Evolutionary conservation across 2,888 invertebrate species (phyloP).

Genomic region (Eudemis profundana): DNA sequence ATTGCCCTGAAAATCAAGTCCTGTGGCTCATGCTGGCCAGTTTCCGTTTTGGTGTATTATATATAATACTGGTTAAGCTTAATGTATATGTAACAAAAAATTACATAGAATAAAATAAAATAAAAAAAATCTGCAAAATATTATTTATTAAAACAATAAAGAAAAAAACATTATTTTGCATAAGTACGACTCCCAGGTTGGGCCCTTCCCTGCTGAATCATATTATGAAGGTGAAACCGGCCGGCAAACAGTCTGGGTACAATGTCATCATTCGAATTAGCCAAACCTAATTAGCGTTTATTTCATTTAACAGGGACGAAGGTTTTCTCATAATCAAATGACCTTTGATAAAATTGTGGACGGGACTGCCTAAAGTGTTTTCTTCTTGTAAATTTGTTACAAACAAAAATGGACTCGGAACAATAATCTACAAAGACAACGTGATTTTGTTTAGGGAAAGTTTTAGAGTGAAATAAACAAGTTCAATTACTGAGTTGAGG

Average conservation of each 20-base stretch:
- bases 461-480: constrained; percentile 7
- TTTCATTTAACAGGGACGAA: constrained; percentile 39
- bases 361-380: constrained; percentile 26
- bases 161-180: constrained; percentile 9
- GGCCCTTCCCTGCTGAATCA: constrained; percentile 18
- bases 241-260: constrained; percentile 31
- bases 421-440: constrained; percentile 12
- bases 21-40: too few relatives aligned
- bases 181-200: constrained; percentile 1
- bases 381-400: constrained; percentile 29
- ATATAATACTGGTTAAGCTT: too few relatives aligned
- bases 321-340: constrained; percentile 39
- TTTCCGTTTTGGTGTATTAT: too few relatives aligned
- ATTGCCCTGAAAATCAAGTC: too few relatives aligned
- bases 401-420: constrained; percentile 23
- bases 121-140: neutral
- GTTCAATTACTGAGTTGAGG: neutral
- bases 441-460: constrained; percentile 13
- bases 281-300: constrained; percentile 41
- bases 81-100: neutral
- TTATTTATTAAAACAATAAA: constrained; percentile 17
- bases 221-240: constrained; percentile 35
- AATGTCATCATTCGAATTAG: constrained; percentile 38
- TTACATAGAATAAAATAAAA: neutral
- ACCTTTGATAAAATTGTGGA: constrained; percentile 35